phyloP scores from a whole-genome alignment of 1,140 invertebrate species.

The Drosophila kohkoa region DNA sequence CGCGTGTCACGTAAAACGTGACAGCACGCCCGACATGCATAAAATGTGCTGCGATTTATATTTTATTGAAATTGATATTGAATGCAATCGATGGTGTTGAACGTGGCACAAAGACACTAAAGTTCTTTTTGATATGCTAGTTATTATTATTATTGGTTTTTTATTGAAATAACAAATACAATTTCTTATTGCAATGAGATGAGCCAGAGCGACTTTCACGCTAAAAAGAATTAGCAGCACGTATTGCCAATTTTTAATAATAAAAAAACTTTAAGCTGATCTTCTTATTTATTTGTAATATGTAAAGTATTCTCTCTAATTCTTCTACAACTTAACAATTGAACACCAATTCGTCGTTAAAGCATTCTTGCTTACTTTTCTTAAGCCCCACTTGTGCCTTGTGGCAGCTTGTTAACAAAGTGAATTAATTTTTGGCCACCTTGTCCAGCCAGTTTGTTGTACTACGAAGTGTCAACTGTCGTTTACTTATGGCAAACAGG shows the following conservation, averaged over 20 bases:
- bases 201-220: no score
- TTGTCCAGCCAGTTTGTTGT: neutral
- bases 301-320: no score
- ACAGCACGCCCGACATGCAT: neutral
- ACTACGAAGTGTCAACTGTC: slow-evolving; percentile 24
- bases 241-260: no score
- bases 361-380: neutral
- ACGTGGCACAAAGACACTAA: neutral
- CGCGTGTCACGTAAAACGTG: neutral
- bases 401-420: slow-evolving; percentile 18
- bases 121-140: no score
- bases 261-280: no score
- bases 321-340: neutral
- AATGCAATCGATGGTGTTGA: neutral
- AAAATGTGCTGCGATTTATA: neutral
- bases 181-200: no score
- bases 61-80: neutral
- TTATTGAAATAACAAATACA: no score
- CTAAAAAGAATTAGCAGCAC: no score
- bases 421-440: slow-evolving; percentile 30
- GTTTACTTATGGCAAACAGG: slow-evolving; percentile 12
- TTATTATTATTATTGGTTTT: no score
- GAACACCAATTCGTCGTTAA: neutral
- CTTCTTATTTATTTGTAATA: no score
- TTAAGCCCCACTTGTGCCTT: neutral